Evolutionary conservation across 1,140 invertebrate species (phyloP), one percentile per base, ranked within the genome.

Genomic region (Drosophila baimaii): DNA sequence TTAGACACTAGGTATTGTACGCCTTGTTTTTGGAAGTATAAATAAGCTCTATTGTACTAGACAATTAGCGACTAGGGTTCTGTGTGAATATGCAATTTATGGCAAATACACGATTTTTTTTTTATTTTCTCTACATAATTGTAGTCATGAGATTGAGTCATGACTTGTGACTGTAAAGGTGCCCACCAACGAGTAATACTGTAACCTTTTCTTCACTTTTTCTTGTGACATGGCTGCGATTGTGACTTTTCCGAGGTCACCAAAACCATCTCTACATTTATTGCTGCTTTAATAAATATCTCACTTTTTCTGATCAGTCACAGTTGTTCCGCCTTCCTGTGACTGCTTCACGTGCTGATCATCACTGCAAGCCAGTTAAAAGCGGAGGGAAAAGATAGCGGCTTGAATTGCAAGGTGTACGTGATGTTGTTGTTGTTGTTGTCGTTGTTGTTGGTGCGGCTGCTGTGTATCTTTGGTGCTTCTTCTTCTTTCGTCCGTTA

Each of bases 361-460:
- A 76, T 76, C 72, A 46, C 58, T 35, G 51, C 25, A 49, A 51
- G 43, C 35, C 70, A 64, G 59, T 47, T 44, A 39, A 61, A 75
- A 69, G 81, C 65, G 64, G 80, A 72, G 54, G 72, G 69, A 84
- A 71, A 79, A 88, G 72, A 88, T 88, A 88, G 84, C 77, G 77
- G 80, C 84, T 84, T 89, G 81, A 90, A 89, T 84, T 89, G 84
- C 84, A 88, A 88, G 84, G 84, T 88, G 84, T 88, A 88, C 80
- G 84, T 58, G 68, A 55, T 56, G 61, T 79, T 73, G 79, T 68
- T 73, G 59, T 59, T 76, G 29, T 57, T 69, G 71, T 27, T 27
- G 23, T 54, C 6, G 51, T 35, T 63, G 44, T 47, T 54, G 58
- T 47, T 77, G 56, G 23, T 77, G 72, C 31, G 63, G 77, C 77